Conservation (phyloP, 2,888 invertebrate genomes). For the Deilephila porcellus region DNA sequence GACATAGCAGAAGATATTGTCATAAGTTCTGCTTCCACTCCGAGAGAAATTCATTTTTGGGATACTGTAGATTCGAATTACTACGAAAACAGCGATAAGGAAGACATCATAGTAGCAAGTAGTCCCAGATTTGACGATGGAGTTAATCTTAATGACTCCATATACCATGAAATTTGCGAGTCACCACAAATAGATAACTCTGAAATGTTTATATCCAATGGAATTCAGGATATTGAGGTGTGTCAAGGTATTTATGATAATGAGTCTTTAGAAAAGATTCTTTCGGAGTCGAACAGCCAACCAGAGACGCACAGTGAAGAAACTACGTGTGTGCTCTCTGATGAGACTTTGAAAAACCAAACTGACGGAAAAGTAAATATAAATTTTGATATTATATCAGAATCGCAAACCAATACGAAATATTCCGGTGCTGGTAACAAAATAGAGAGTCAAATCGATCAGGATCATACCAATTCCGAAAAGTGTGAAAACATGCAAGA, state of each 20-base stretch:
- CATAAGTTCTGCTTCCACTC: constrained; percentile 58
- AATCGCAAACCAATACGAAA: constrained; percentile 40
- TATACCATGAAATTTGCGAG: constrained; percentile 68
- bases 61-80: constrained; percentile 47
- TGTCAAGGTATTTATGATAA: constrained; percentile 52
- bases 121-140: constrained; percentile 68
- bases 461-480: constrained; percentile 35
- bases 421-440: neutral
- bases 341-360: constrained; percentile 36
- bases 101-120: constrained; percentile 58
- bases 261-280: constrained; percentile 57
- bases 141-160: constrained; percentile 63
- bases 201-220: constrained; percentile 56
- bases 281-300: constrained; percentile 55
- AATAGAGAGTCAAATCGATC: constrained; percentile 39
- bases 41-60: constrained; percentile 48
- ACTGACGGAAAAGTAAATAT: constrained; percentile 56
- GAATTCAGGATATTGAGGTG: constrained; percentile 39
- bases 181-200: constrained; percentile 74
- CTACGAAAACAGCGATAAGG: constrained; percentile 43
- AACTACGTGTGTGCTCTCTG: constrained; percentile 40
- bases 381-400: constrained; percentile 39
- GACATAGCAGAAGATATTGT: constrained; percentile 71
- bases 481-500: constrained; percentile 46
- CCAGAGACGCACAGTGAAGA: constrained; percentile 39